Conservation (phyloP, 2,797 vertebrate species). For the Numenius phaeopus region DNA sequence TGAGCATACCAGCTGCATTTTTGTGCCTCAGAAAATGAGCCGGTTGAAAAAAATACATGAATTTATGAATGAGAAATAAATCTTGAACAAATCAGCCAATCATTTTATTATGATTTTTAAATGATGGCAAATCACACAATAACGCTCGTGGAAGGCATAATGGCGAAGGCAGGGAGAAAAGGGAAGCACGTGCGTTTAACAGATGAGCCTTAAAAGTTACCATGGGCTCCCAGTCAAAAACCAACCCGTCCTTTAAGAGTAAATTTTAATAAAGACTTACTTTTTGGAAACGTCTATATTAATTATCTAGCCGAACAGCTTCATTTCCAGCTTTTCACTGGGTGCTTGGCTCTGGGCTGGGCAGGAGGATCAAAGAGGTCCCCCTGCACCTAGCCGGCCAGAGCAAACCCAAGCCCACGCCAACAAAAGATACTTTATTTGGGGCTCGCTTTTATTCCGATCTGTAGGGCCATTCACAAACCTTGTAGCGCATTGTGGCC, state of each 20-base stretch:
- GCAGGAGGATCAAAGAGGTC: slow-evolving; percentile 39
- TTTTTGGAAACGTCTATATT: background rate
- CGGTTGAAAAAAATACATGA: background rate
- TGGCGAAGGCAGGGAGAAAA: background rate
- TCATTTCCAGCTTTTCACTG: slow-evolving; percentile 43
- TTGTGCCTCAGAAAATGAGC: background rate
- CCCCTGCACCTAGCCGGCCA: slow-evolving; percentile 55
- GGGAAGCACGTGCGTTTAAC: background rate
- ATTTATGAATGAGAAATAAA: slow-evolving; percentile 34
- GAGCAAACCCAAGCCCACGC: slow-evolving; percentile 64
- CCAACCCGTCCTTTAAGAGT: slow-evolving; percentile 2
- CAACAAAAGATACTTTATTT: slow-evolving; percentile 82
- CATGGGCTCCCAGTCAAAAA: background rate
- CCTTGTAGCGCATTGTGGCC: slow-evolving; percentile 82
- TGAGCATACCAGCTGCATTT: slow-evolving; percentile 4
- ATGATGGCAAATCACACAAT: background rate
- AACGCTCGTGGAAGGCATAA: background rate
- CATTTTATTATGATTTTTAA: slow-evolving; percentile 16
- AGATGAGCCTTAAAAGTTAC: background rate
- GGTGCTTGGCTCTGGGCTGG: background rate
- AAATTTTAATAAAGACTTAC: slow-evolving; percentile 21
- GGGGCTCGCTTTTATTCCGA: slow-evolving; percentile 75
- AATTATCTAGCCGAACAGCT: slow-evolving; percentile 2
- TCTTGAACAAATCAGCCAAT: slow-evolving; percentile 5
- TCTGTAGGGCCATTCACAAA: slow-evolving; percentile 81